Evolutionary conservation across 1,140 invertebrate genomes (phyloP).

Genomic region (Brachionus sp.): DNA sequence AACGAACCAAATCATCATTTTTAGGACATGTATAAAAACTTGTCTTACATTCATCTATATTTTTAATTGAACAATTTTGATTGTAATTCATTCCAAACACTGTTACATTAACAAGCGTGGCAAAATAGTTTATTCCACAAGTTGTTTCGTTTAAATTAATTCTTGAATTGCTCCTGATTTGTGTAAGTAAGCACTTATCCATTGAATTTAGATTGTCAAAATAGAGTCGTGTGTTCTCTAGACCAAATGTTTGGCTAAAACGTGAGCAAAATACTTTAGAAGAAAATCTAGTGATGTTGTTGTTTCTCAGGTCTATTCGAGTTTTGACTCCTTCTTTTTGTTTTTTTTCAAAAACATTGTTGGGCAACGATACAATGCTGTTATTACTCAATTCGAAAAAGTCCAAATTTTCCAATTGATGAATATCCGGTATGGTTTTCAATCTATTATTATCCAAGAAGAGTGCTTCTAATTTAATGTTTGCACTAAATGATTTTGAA

Average conservation of each 20-base stretch:
- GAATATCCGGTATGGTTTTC: not conserved
- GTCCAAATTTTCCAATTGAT: not conserved
- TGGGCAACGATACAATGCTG: not conserved
- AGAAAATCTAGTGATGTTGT: not conserved
- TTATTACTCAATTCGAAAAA: not conserved
- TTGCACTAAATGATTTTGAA: not conserved
- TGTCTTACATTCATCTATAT: not conserved
- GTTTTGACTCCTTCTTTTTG: not conserved
- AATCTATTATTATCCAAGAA: not conserved
- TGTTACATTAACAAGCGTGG: not conserved
- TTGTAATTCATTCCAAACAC: not conserved
- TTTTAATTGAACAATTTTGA: not conserved
- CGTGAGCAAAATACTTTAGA: constrained; percentile 13
- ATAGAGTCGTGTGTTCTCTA: not conserved
- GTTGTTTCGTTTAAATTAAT: not conserved
- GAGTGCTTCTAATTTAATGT: not conserved
- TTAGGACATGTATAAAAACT: constrained; percentile 1
- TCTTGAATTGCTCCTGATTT: not conserved
- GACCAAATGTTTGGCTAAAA: not conserved
- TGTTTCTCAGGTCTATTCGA: not conserved
- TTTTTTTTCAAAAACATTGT: not conserved
- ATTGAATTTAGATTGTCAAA: not conserved
- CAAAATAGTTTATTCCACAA: not conserved
- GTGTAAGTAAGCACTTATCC: not conserved
- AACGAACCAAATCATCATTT: not conserved